Conservation (phyloP, 2,797 vertebrate species). For the Lophotriccus pileatus region DNA sequence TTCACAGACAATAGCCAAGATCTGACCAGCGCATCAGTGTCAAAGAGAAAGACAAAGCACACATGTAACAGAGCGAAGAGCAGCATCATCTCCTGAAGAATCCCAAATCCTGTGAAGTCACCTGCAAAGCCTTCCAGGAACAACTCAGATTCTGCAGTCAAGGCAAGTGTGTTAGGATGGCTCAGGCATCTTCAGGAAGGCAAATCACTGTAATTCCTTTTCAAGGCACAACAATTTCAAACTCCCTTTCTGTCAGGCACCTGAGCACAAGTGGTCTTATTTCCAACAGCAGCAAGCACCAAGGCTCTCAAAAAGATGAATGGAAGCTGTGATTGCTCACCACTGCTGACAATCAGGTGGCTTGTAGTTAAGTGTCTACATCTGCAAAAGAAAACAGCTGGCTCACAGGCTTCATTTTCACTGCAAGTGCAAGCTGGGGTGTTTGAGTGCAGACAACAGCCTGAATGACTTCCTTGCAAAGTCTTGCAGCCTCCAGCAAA, state of each 20-base stretch:
- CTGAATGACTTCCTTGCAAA: not conserved
- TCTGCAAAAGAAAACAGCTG: conserved; percentile 64
- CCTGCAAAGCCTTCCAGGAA: not conserved
- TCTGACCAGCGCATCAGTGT: accelerated
- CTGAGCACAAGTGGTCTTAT: conserved; percentile 50
- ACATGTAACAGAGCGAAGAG: accelerated
- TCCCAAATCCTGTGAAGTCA: not conserved
- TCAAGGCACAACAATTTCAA: conserved; percentile 33
- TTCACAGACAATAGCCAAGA: not conserved
- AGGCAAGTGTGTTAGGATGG: not conserved
- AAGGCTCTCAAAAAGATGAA: conserved; percentile 52
- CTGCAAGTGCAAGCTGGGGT: conserved; percentile 4
- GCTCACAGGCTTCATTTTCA: conserved; percentile 37
- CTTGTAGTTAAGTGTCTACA: conserved; percentile 53
- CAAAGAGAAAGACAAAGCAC: not conserved
- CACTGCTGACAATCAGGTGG: conserved; percentile 63
- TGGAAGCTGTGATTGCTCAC: conserved; percentile 60
- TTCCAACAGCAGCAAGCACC: conserved; percentile 26
- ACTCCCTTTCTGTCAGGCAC: conserved; percentile 30
- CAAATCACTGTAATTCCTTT: conserved; percentile 7
- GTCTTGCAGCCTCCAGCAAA: conserved; percentile 59
- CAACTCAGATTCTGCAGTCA: not conserved
- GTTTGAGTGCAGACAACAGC: conserved; percentile 25
- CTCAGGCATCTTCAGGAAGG: not conserved
- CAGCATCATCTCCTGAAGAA: not conserved